Conservation (phyloP, 2,113 vertebrate species). For the Tyto alba region DNA sequence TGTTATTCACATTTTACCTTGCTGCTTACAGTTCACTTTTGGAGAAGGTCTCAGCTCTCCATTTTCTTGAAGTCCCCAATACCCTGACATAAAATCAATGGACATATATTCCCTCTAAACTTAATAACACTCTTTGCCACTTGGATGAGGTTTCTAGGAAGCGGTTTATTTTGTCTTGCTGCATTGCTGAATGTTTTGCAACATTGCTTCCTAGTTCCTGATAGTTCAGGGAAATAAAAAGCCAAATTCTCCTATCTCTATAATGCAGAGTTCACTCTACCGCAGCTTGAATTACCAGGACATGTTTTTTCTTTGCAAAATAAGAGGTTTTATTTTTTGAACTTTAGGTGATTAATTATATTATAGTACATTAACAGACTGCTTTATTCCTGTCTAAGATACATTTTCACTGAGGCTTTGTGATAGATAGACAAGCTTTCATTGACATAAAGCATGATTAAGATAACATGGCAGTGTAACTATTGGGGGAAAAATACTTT, state of each 20-base stretch:
- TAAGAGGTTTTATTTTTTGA: not conserved
- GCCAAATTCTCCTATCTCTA: not conserved
- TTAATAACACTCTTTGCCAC: not conserved
- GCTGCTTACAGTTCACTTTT: not conserved
- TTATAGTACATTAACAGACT: not conserved
- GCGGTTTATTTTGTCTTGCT: not conserved
- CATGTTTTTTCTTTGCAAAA: not conserved
- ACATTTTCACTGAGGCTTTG: slow-evolving; percentile 5
- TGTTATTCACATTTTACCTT: not conserved
- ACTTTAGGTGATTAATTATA: slow-evolving; percentile 50
- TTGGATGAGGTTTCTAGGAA: not conserved
- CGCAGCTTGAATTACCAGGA: not conserved
- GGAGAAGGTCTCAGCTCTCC: not conserved
- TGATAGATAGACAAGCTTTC: slow-evolving; percentile 43
- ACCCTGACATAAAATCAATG: not conserved
- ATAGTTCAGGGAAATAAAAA: not conserved
- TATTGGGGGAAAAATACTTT: not conserved
- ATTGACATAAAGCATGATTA: slow-evolving; percentile 21
- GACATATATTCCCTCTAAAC: not conserved
- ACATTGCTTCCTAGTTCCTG: not conserved
- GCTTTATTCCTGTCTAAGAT: slow-evolving; percentile 14
- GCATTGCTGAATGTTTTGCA: not conserved
- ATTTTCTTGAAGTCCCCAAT: not conserved
- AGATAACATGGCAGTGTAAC: not conserved
- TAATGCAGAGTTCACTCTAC: not conserved